Evolutionary conservation across 2,888 invertebrate genomes (phyloP), one percentile per base, ranked within the genome.

Genomic region (Operophtera brumata): DNA sequence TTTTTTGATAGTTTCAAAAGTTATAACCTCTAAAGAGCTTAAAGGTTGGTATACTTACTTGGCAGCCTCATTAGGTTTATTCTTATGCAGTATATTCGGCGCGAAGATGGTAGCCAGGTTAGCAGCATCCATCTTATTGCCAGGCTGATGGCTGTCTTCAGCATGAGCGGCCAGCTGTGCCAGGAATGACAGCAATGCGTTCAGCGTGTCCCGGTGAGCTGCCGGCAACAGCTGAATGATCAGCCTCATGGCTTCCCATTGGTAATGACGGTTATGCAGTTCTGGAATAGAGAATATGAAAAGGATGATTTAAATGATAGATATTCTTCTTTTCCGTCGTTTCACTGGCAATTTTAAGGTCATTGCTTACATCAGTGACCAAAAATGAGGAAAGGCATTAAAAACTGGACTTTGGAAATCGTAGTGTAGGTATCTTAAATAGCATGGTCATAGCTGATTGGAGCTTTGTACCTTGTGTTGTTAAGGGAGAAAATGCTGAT

Each of bases 41-140:
- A n/a, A n/a, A n/a, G n/a, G n/a, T n/a, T n/a, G n/a, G n/a, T 6
- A 26, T 25, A 65, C 73, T 41, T 10, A 88, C 87, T 81, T 89
- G 32, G 84, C 91, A 48, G 85, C 69, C 65, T 90, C 88, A 70
- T 92, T 92, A 5, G 94, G 92, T 67, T 93, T 94, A 64, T 94
- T 92, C 71, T 93, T 93, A 73, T 97, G 96, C 49, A 98, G 92
- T 70, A 98, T 95, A 73, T 97, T 98, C 0, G 98, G 98, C 1
- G 98, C 98, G 82, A 98, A 97, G 35, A 98, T 93, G 0, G 97
- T 98, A 0, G 98, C 98, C 60, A 98, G 87, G 82, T 98, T 98
- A 47, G 94, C 94, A 40, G 96, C 94, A 81, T 97, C 96, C 98
- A 98, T 98, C 90, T 96, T 97, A 87, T 98, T 98, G 1, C 98